Percentiles rank a stretch among this genome's conserved stretches.
phyloP scores from a whole-genome alignment of 2,888 invertebrate genomes.

The Lithosia quadra region DNA sequence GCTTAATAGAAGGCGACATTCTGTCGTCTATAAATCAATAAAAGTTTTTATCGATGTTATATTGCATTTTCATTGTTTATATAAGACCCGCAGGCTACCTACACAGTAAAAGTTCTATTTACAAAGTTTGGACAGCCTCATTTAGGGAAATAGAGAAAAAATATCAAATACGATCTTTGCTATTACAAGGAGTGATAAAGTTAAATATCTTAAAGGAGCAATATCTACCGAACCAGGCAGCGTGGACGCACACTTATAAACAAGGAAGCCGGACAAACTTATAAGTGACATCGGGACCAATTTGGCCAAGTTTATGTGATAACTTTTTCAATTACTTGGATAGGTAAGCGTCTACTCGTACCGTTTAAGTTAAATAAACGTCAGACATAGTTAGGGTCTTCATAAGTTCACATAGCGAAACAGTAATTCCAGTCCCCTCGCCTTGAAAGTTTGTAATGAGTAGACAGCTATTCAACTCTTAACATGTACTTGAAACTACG shows the following conservation, averaged over 20 bases:
- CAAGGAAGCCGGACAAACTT: constrained; percentile 54
- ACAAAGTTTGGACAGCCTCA: not conserved
- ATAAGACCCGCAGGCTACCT: not conserved
- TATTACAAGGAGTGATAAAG: constrained; percentile 22
- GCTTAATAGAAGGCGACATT: constrained; percentile 82
- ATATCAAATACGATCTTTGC: not conserved
- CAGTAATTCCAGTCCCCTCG: constrained; percentile 28
- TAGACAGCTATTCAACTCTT: constrained; percentile 13
- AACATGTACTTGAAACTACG: not conserved
- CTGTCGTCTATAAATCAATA: constrained; percentile 83
- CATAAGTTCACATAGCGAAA: constrained; percentile 36
- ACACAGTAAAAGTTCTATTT: not conserved
- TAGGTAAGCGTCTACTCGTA: constrained; percentile 48
- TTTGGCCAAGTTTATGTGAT: constrained; percentile 62
- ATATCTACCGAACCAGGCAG: constrained; percentile 26
- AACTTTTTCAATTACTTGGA: constrained; percentile 71
- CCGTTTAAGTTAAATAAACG: constrained; percentile 47
- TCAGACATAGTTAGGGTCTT: constrained; percentile 39
- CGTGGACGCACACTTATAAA: constrained; percentile 44
- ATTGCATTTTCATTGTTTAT: constrained; percentile 63
- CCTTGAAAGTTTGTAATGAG: constrained; percentile 35
- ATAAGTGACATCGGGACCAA: constrained; percentile 63
- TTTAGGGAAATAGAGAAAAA: not conserved
- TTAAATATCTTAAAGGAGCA: constrained; percentile 22
- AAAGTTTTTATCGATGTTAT: constrained; percentile 87